phyloP scores from a whole-genome alignment of 1,140 invertebrate genomes.

The Laupala kohalensis region DNA sequence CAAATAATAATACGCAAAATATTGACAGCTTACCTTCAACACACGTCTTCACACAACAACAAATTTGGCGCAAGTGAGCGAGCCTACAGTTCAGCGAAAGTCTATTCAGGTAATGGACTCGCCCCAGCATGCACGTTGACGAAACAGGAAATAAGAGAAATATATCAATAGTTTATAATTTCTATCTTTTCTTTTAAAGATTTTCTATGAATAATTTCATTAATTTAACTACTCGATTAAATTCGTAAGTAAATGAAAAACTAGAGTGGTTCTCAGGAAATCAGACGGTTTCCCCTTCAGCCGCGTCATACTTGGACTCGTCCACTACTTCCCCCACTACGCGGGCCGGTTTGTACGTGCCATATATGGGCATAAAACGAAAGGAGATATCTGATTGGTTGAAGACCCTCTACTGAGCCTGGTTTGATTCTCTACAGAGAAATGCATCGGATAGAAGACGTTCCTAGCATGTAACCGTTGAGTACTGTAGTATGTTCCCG shows the following conservation, averaged over 20 bases:
- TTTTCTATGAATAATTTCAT: no score
- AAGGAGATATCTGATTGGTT: conserved; percentile 45
- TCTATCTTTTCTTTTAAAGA: no score
- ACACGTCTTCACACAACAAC: conserved; percentile 3
- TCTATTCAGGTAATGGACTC: conserved; percentile 8
- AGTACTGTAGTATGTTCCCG: background rate
- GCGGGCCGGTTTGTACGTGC: conserved; percentile 43
- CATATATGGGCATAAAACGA: conserved; percentile 67
- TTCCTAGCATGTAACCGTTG: conserved; percentile 4
- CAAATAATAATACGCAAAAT: background rate
- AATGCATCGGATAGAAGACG: conserved; percentile 8
- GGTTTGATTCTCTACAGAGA: conserved; percentile 5
- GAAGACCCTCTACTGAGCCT: conserved; percentile 15
- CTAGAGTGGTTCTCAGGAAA: background rate
- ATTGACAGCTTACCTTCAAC: background rate
- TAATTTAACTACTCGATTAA: background rate
- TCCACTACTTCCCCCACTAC: conserved; percentile 27
- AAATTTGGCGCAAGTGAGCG: conserved; percentile 11
- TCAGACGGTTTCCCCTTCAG: conserved; percentile 16
- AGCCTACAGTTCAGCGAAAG: conserved; percentile 2
- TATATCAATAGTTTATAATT: no score
- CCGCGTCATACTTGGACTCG: conserved; percentile 28
- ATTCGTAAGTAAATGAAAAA: background rate
- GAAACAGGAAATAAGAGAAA: no score
- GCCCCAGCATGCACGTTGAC: background rate